Conservation (phyloP, 1,140 invertebrate species). For the Drosophila oshimai region DNA sequence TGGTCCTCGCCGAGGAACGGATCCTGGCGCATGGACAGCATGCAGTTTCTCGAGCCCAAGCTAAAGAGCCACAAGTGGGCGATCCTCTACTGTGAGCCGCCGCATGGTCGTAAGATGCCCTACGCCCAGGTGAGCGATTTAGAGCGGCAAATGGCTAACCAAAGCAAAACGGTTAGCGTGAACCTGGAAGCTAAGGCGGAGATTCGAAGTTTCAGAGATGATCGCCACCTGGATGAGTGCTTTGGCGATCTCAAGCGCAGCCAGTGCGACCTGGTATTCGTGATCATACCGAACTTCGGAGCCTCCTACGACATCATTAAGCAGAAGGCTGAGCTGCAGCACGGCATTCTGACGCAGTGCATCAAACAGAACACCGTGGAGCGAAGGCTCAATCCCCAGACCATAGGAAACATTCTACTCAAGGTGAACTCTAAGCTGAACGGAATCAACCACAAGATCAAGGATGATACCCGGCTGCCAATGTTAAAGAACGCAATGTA, state of each 20-base stretch:
- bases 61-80: slow-evolving; percentile 63
- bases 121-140: slow-evolving; percentile 21
- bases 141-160: not conserved
- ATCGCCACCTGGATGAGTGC: slow-evolving; percentile 18
- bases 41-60: slow-evolving; percentile 28
- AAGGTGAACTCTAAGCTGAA: slow-evolving; percentile 94
- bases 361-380: slow-evolving; percentile 86
- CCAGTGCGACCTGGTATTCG: slow-evolving; percentile 70
- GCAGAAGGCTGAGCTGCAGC: slow-evolving; percentile 88
- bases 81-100: slow-evolving; percentile 28
- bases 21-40: slow-evolving; percentile 54
- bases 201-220: slow-evolving; percentile 35
- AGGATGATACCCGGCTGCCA: slow-evolving; percentile 20
- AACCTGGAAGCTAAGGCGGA: slow-evolving; percentile 15
- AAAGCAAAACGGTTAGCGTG: slow-evolving; percentile 12
- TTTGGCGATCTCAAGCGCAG: slow-evolving; percentile 46
- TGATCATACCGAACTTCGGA: slow-evolving; percentile 84
- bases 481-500: slow-evolving; percentile 85
- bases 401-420: slow-evolving; percentile 89
- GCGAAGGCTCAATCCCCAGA: slow-evolving; percentile 67
- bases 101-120: not conserved
- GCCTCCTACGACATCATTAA: slow-evolving; percentile 86
- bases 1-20: slow-evolving; percentile 23
- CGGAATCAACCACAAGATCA: slow-evolving; percentile 89
- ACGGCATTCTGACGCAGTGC: slow-evolving; percentile 93